A percentile compares a stretch with the other conserved stretches of the same genome.
These are phyloP conservation scores for Acrobasis consociella DNA, from an alignment of 2,888 invertebrate genomes.

Conservation along the genomic window DNA sequence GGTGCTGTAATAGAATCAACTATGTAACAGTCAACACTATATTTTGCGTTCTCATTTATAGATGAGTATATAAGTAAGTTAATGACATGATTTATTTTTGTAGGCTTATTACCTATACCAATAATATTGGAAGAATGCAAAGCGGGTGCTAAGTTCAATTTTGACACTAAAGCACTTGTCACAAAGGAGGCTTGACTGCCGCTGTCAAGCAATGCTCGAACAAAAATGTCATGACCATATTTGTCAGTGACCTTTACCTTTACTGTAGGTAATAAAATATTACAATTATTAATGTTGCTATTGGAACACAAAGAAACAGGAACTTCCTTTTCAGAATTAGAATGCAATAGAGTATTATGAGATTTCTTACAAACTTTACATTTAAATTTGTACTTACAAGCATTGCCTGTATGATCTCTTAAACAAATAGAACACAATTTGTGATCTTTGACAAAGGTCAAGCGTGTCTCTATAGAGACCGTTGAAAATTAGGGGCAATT, in stretches of 20 bases:
- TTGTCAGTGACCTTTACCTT: slow-evolving; percentile 25
- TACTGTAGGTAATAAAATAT: slow-evolving; percentile 29
- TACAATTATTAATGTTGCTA: slow-evolving; percentile 8
- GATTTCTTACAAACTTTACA: slow-evolving; percentile 26
- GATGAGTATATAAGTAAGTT: slow-evolving; percentile 15
- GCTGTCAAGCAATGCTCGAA: slow-evolving; percentile 27
- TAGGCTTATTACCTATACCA: slow-evolving; percentile 26
- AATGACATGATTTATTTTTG: slow-evolving; percentile 26
- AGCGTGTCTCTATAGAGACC: slow-evolving; percentile 22
- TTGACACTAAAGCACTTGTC: background rate
- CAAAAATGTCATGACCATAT: slow-evolving; percentile 23
- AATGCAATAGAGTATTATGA: slow-evolving; percentile 18
- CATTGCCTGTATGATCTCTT: slow-evolving; percentile 21
- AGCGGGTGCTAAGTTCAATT: background rate
- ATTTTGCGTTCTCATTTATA: slow-evolving; percentile 22
- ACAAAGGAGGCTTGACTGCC: slow-evolving; percentile 19
- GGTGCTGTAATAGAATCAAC: slow-evolving; percentile 5
- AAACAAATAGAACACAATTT: slow-evolving; percentile 28
- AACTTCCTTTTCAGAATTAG: slow-evolving; percentile 7
- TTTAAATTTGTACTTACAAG: slow-evolving; percentile 25
- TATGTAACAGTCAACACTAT: slow-evolving; percentile 9
- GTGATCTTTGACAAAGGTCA: slow-evolving; percentile 19
- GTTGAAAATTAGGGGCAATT: slow-evolving; percentile 23
- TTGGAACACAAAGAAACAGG: slow-evolving; percentile 24
- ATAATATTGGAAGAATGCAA: slow-evolving; percentile 27